Evolutionary conservation across 2,797 vertebrate genomes (phyloP).

Genomic region (Macropodus opercularis): DNA sequence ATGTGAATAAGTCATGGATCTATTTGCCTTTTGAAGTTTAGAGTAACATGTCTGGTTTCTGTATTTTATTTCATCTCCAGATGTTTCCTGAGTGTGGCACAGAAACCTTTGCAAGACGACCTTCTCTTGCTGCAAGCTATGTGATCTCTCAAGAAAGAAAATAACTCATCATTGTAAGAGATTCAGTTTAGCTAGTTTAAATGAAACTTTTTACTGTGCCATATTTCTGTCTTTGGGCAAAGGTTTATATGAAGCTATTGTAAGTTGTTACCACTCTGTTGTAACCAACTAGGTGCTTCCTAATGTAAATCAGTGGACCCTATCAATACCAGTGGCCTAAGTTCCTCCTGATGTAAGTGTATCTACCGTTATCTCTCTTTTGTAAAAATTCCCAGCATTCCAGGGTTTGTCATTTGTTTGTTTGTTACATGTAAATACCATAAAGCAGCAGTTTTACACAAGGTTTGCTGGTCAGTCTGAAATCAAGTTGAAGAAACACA

Average conservation of each 20-base stretch:
- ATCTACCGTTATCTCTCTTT: slow-evolving; percentile 91
- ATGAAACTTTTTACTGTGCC: slow-evolving; percentile 89
- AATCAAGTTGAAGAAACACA: slow-evolving; percentile 55
- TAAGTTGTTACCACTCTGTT: slow-evolving; percentile 94
- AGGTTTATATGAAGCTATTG: slow-evolving; percentile 93
- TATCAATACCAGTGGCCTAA: slow-evolving; percentile 93
- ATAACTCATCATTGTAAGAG: slow-evolving; percentile 69
- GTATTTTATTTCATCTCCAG: slow-evolving; percentile 68
- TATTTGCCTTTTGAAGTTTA: slow-evolving; percentile 33
- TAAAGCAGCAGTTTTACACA: slow-evolving; percentile 86
- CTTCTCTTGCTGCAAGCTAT: slow-evolving; percentile 85
- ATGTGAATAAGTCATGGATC: slow-evolving; percentile 14
- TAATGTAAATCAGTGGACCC: slow-evolving; percentile 91
- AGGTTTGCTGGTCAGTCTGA: slow-evolving; percentile 78
- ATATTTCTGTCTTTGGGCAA: slow-evolving; percentile 91
- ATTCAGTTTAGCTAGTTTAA: slow-evolving; percentile 86
- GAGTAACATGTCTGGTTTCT: slow-evolving; percentile 50
- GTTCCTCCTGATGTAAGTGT: slow-evolving; percentile 88
- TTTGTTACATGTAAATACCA: slow-evolving; percentile 86
- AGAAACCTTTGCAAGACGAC: slow-evolving; percentile 60
- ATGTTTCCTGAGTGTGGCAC: slow-evolving; percentile 82
- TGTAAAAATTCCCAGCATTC: slow-evolving; percentile 92
- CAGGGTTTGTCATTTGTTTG: slow-evolving; percentile 88
- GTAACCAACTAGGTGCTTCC: slow-evolving; percentile 94
- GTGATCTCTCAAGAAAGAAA: slow-evolving; percentile 60